A percentile compares a stretch with the other conserved stretches of the same genome.
Conservation (phyloP, 1,140 invertebrate species). For the Mizuhopecten yessoensis region DNA sequence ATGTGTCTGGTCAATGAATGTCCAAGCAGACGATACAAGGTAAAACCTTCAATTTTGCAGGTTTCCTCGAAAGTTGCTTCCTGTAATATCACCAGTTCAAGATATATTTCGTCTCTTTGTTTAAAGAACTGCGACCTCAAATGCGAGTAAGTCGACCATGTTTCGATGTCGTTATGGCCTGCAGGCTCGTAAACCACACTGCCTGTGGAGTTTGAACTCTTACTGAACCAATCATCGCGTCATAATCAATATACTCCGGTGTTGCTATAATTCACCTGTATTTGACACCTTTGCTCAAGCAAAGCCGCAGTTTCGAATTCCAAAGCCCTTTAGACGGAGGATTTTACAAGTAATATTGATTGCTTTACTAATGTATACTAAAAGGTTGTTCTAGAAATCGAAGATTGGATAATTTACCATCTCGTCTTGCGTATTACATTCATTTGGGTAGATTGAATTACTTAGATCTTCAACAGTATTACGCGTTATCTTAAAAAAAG, state of each 20-base stretch:
- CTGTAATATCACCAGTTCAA: no score
- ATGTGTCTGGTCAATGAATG: no score
- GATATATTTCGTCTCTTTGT: no score
- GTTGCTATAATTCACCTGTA: neutral
- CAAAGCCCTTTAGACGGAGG: neutral
- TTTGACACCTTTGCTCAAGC: neutral
- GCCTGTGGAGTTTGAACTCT: no score
- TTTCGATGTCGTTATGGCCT: no score
- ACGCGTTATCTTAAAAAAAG: neutral
- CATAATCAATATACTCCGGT: neutral
- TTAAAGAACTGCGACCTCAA: no score
- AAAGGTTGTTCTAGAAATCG: constrained; percentile 3
- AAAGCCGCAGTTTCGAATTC: neutral
- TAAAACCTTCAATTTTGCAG: no score
- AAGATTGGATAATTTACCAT: constrained; percentile 4
- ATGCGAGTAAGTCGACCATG: no score
- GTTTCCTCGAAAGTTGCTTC: no score
- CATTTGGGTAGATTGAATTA: neutral
- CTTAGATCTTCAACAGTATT: neutral
- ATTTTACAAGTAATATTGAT: constrained; percentile 21
- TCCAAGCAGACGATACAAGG: no score
- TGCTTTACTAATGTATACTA: neutral
- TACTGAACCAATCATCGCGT: neutral
- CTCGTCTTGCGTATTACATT: neutral
- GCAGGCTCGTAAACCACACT: no score